Evolutionary conservation across 2,797 vertebrate genomes (phyloP), one percentile per base, ranked within the genome.

Genomic region (Gallinago nigripennis): DNA sequence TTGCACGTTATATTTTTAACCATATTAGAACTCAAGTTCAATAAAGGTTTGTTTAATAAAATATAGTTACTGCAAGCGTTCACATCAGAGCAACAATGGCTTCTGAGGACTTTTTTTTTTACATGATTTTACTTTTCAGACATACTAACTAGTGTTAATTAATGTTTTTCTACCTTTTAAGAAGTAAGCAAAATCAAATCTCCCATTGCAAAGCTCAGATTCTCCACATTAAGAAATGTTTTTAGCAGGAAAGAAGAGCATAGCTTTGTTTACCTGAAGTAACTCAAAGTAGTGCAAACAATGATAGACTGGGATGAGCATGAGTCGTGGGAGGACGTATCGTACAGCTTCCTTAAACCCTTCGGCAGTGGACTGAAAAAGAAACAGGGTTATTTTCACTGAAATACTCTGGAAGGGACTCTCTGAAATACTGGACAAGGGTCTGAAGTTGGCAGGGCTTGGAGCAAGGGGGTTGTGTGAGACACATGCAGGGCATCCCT

Each of bases 201-300:
- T 3, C 18, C 8, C 45, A 11, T 37, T 58, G n/a, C 77, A 86
- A 90, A 91, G 33, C 76, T 91, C 27, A 17, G 48, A 43, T 35
- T 78, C 16, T 70, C 30, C 16, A 27, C 16, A 21, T 35, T 3
- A 78, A 50, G 19, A 11, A 27, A 9, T 2, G 3, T 12, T 86
- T 90, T 54, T 13, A 81, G 66, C 30, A 69, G 56, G 37, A 50
- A 90, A 91, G 19, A n/a, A 77, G 68, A 58, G 57, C 1, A 33
- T 68, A 61, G 72, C n/a, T 83, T 53, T 56, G 24, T 8, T 98
- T 98, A 99, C 99, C 99, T 99, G 99, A 37, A 99, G 98, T 76
- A 99, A 98, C 92, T 99, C 99, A 95, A 99, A 99, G 97, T 99
- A 99, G 98, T 99, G 99, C 98, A 99, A 98, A 96, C 99, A 99